Percentiles rank a stretch among this genome's conserved stretches.
Conservation (phyloP, 2,888 invertebrate genomes). For the Slavum lentiscoides region DNA sequence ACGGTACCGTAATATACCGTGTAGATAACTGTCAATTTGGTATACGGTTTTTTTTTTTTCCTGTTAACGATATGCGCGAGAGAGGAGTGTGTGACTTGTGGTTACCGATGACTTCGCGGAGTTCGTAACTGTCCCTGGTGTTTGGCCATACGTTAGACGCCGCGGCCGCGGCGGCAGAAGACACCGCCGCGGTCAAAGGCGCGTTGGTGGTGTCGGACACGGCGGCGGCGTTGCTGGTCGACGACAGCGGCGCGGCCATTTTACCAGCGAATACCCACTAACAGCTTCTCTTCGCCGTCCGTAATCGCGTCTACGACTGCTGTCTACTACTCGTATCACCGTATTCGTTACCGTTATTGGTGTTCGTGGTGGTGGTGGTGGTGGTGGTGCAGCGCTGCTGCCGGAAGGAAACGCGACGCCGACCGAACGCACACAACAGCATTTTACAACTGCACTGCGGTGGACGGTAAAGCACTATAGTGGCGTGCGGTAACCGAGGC, state of each 20-base stretch:
- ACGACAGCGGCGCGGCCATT: conserved; percentile 30
- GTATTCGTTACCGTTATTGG: background rate
- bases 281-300: background rate
- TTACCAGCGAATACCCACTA: conserved; percentile 5
- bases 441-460: conserved; percentile 49
- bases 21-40: no score
- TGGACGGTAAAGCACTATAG: conserved; percentile 2
- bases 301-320: background rate
- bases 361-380: no score
- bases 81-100: conserved; percentile 56
- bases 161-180: background rate
- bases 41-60: no score
- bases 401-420: conserved; percentile 22
- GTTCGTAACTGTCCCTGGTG: conserved; percentile 87
- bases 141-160: conserved; percentile 73
- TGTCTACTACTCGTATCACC: background rate
- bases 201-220: conserved; percentile 64
- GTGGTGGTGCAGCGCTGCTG: background rate
- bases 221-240: background rate
- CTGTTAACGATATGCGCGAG: no score
- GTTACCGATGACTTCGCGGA: conserved; percentile 89
- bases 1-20: no score
- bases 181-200: background rate
- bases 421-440: conserved; percentile 34
- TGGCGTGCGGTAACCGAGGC: conserved; percentile 1